Evolutionary conservation across 2,797 vertebrate genomes (phyloP).

Genomic region (Sandelia bainsii): DNA sequence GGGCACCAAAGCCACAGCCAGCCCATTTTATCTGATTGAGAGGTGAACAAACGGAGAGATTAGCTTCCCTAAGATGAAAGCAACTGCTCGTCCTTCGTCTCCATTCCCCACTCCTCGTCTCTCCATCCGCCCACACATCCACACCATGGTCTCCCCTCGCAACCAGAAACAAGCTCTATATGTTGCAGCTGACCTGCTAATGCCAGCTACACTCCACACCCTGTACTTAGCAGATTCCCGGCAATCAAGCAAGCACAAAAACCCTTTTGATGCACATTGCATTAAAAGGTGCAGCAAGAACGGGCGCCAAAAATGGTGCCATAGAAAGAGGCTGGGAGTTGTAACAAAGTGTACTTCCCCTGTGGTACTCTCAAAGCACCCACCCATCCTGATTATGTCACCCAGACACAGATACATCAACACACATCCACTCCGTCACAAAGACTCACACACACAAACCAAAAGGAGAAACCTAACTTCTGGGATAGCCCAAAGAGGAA

Average conservation of each 20-base stretch:
- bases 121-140: constrained; percentile 76
- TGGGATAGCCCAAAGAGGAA: constrained; percentile 47
- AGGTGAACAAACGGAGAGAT: constrained; percentile 73
- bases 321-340: constrained; percentile 51
- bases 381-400: constrained; percentile 61
- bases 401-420: constrained; percentile 42
- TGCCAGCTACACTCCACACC: constrained; percentile 59
- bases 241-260: constrained; percentile 19
- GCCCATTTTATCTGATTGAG: constrained; percentile 76
- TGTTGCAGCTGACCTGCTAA: constrained; percentile 43
- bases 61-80: constrained; percentile 81
- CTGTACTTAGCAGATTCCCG: constrained; percentile 39
- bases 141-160: constrained; percentile 75
- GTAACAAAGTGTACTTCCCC: constrained; percentile 61
- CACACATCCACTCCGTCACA: neutral
- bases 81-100: constrained; percentile 75
- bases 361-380: constrained; percentile 42
- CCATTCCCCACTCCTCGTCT: constrained; percentile 60
- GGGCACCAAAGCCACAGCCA: constrained; percentile 64
- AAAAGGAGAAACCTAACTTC: constrained; percentile 58
- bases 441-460: constrained; percentile 29
- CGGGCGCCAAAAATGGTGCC: constrained; percentile 50
- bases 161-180: constrained; percentile 71
- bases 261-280: constrained; percentile 42
- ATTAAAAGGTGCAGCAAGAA: constrained; percentile 36